Percentiles rank a stretch among this genome's conserved stretches.
Evolutionary conservation across 92 coral and sea anemone genomes (phyloP).

Genomic region (Meandrina meandrites): DNA sequence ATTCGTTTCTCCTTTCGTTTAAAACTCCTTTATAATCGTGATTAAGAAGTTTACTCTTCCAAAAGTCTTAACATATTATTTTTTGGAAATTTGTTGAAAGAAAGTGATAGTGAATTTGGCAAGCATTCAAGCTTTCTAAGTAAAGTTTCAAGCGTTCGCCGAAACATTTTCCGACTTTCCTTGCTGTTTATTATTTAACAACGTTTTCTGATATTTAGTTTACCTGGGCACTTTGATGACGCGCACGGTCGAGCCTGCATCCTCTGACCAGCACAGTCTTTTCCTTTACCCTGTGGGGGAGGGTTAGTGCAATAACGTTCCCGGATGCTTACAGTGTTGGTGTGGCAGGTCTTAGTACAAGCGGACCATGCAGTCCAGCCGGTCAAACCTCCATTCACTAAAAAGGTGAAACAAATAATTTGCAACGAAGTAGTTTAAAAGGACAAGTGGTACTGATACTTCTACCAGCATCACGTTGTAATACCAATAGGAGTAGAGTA

Average conservation of each 20-base stretch:
- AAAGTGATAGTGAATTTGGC: too few relatives aligned
- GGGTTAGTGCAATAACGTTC: conserved; percentile 85
- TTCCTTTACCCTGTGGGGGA: conserved; percentile 75
- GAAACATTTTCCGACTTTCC: too few relatives aligned
- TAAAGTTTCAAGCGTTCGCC: too few relatives aligned
- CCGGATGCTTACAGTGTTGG: conserved; percentile 61
- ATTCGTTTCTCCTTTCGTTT: not conserved
- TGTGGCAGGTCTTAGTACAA: conserved; percentile 73
- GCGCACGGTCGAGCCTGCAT: conserved; percentile 72
- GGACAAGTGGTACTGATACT: too few relatives aligned
- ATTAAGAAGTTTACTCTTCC: not conserved
- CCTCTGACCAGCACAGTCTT: conserved; percentile 70
- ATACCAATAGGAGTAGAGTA: too few relatives aligned
- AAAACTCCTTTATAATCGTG: not conserved
- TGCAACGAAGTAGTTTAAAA: too few relatives aligned
- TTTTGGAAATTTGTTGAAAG: too few relatives aligned
- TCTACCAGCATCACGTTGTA: too few relatives aligned
- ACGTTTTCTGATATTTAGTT: too few relatives aligned
- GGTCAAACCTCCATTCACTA: conserved; percentile 80
- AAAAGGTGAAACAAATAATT: not conserved
- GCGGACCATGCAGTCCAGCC: conserved; percentile 87
- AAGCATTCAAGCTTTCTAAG: too few relatives aligned
- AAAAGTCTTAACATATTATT: too few relatives aligned
- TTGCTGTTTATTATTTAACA: too few relatives aligned
- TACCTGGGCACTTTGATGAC: conserved; percentile 63